Evolutionary conservation across 2,113 vertebrate species (phyloP).

Genomic region (Ia io): DNA sequence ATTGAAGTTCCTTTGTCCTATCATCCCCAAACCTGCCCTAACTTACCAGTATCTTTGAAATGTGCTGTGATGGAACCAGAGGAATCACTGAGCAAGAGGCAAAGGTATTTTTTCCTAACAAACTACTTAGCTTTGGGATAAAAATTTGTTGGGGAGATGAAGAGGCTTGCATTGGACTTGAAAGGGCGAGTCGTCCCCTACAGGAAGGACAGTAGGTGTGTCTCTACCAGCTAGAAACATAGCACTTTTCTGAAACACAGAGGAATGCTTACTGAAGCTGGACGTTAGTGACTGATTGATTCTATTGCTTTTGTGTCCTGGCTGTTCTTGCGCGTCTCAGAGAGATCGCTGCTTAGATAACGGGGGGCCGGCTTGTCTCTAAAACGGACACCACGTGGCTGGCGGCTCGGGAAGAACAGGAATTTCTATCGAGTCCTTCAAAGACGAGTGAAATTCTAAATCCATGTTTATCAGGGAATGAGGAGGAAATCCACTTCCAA

Average conservation of each 20-base stretch:
- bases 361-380: not conserved
- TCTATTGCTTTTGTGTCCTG: constrained; percentile 45
- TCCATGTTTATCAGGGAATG: constrained; percentile 2
- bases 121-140: not conserved
- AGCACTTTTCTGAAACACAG: not conserved
- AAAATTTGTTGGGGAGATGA: not conserved
- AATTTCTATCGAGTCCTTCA: not conserved
- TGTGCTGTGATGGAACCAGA: not conserved
- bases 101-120: not conserved
- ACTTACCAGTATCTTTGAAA: not conserved
- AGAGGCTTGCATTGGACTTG: not conserved
- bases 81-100: not conserved
- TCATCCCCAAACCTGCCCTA: not conserved
- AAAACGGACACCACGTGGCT: not conserved
- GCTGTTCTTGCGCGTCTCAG: not conserved
- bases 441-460: not conserved
- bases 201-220: not conserved
- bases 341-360: constrained; percentile 23
- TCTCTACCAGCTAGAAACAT: not conserved
- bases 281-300: constrained; percentile 31
- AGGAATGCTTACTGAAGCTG: not conserved
- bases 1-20: not conserved
- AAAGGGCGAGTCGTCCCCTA: not conserved
- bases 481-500: constrained; percentile 5
- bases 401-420: not conserved